phyloP scores from a whole-genome alignment of 1,140 invertebrate species.

The Chironomus striatipennis region DNA sequence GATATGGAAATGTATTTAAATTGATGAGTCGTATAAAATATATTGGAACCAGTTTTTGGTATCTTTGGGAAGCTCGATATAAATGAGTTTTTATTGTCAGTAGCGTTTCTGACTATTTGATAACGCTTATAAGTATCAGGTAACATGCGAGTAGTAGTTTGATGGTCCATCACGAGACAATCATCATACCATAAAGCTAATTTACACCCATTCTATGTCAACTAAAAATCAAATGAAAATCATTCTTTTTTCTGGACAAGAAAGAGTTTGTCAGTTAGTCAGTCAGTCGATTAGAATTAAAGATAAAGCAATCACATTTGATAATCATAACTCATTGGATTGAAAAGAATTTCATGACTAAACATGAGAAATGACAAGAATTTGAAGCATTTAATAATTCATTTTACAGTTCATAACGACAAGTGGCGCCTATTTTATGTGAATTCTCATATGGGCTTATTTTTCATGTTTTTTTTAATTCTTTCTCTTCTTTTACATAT shows the following conservation, averaged over 20 bases:
- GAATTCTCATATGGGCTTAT: background rate
- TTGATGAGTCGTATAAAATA: background rate
- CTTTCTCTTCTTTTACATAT: no score
- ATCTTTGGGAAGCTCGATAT: background rate
- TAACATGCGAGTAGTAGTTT: slow-evolving; percentile 1
- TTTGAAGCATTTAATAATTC: slow-evolving; percentile 21
- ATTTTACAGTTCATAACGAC: slow-evolving; percentile 23
- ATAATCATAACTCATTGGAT: no score
- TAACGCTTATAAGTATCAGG: slow-evolving; percentile 13
- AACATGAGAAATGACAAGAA: background rate
- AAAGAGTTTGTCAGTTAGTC: no score
- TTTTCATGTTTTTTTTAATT: slow-evolving; percentile 1
- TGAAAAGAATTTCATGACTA: no score
- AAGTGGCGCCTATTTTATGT: slow-evolving; percentile 20
- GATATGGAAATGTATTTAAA: slow-evolving; percentile 19
- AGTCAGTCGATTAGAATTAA: background rate
- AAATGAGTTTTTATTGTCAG: slow-evolving; percentile 20
- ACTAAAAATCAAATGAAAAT: background rate
- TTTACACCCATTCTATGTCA: background rate
- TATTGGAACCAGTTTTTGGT: background rate
- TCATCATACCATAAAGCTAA: slow-evolving; percentile 3
- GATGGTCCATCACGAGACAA: background rate
- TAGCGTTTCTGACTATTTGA: slow-evolving; percentile 15
- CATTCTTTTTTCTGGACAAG: background rate
- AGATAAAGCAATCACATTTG: background rate